Evolutionary conservation across 1,140 invertebrate genomes (phyloP).

Genomic region (Drosophila paulistorum): DNA sequence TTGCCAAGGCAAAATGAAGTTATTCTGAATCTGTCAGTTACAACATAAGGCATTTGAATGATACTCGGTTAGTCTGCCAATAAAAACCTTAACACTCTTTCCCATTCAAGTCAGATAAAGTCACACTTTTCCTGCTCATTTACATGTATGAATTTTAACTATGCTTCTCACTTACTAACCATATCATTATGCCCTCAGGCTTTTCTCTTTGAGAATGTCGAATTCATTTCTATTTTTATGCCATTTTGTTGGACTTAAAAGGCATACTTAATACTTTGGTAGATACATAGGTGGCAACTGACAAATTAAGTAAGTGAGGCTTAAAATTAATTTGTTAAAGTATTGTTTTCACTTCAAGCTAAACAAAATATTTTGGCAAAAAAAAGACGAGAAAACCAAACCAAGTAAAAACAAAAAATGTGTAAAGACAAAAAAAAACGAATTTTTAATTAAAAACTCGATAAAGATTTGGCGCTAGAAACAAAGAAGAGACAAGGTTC

Average conservation of each 20-base stretch:
- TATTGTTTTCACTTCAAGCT: constrained; percentile 52
- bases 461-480: constrained; percentile 39
- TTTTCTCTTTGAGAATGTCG: constrained; percentile 28
- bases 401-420: constrained; percentile 8
- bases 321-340: constrained; percentile 74
- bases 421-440: constrained; percentile 25
- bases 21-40: no score
- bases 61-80: no score
- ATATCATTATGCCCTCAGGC: background rate
- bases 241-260: constrained; percentile 18
- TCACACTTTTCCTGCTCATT: background rate
- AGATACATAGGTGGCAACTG: constrained; percentile 63
- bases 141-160: background rate
- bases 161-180: background rate
- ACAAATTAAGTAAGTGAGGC: constrained; percentile 67
- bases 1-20: no score
- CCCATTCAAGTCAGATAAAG: background rate
- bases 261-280: constrained; percentile 4
- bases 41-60: no score
- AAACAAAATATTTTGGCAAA: constrained; percentile 67
- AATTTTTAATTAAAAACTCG: constrained; percentile 74
- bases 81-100: no score
- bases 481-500: constrained; percentile 46
- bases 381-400: constrained; percentile 4
- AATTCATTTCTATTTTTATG: constrained; percentile 38